Evolutionary conservation across 2,113 vertebrate species (phyloP), one percentile per base, ranked within the genome.

Genomic region (Microtus pennsylvanicus): DNA sequence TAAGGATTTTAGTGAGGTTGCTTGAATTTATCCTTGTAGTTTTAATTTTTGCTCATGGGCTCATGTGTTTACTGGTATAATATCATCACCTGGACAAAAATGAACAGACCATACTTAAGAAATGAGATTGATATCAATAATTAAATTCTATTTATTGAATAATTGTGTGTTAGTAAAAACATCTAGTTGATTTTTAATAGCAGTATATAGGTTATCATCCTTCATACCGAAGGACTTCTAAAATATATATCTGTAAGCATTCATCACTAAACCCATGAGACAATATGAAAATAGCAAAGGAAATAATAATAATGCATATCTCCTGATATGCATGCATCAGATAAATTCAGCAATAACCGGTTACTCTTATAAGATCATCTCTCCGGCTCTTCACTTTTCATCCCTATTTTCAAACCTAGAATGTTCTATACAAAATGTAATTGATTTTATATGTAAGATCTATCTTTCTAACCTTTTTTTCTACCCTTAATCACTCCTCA

Each of bases 141-240:
- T 83, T 47, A 42, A 89, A 76, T 76, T 91, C 90, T 86, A 38
- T 61, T 14, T 72, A 30, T 92, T 35, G 74, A 92, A n/a, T 89
- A 58, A 35, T 93, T 89, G 61, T 45, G 4, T n/a, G 2, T 65
- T 22, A 87, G 12, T 45, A 65, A 91, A 92, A 83, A 0, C 69
- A 69, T 55, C 87, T 83, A 83, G 7, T 9, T 86, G 58, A 82
- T 38, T 90, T 92, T 88, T 77, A 78, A 6, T 76, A 7, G 21
- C 58, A 80, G 26, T 58, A 87, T 85, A 52, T 35, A 85, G 7
- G 16, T 78, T 12, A 81, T 58, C 0, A 45, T 89, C 65, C 91
- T 2, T 92, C 14, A 0, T 82, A 90, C 26, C 65, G 33, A 92
- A 33, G 87, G 45, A 72, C 52, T 55, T 61, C 38, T 35, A 61